Evolutionary conservation across 2,888 invertebrate genomes (phyloP).

Genomic region (Drosophila acutilabella): DNA sequence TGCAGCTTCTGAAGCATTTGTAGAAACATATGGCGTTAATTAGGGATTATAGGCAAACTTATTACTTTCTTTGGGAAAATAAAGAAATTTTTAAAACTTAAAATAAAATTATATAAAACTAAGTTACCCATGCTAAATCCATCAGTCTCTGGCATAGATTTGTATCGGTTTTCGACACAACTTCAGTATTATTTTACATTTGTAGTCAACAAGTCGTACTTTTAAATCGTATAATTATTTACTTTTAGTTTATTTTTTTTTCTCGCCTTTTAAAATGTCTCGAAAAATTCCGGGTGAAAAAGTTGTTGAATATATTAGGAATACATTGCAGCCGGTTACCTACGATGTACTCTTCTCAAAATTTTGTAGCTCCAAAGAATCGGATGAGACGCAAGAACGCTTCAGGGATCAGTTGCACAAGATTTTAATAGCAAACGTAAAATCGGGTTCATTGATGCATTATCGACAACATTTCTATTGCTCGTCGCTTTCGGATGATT

Average conservation of each 20-base stretch:
- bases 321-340: background rate
- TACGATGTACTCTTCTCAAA: slow-evolving; percentile 5
- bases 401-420: background rate
- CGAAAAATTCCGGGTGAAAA: background rate
- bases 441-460: slow-evolving; percentile 2
- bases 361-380: slow-evolving; percentile 8
- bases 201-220: background rate
- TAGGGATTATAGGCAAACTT: too few relatives aligned
- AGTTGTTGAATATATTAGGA: slow-evolving; percentile 6
- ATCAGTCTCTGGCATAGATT: background rate
- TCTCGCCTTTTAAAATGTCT: slow-evolving; percentile 8
- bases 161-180: background rate
- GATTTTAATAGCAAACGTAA: background rate
- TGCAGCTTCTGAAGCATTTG: background rate
- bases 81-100: too few relatives aligned
- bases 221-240: background rate
- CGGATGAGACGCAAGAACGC: background rate
- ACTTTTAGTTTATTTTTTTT: background rate
- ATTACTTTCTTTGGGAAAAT: too few relatives aligned
- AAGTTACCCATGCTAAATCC: background rate
- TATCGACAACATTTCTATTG: slow-evolving; percentile 2
- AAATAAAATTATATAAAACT: background rate
- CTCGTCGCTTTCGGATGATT: background rate
- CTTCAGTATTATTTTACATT: slow-evolving; percentile 1
- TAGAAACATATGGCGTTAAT: background rate